phyloP scores from a whole-genome alignment of 2,888 invertebrate species.

The Drosophila ustulata region DNA sequence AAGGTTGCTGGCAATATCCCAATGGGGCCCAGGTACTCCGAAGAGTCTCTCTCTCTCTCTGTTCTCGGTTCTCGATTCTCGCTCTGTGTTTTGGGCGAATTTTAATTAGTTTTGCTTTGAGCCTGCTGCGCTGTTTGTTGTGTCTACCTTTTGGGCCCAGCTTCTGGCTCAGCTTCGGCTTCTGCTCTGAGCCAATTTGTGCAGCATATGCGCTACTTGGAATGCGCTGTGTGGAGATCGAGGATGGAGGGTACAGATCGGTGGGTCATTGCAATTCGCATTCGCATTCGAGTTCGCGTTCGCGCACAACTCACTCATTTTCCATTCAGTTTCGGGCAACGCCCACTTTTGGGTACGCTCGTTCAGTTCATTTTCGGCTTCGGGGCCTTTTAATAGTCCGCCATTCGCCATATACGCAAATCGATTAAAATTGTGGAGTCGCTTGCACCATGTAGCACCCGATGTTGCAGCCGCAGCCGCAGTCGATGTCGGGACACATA shows the following conservation, averaged over 20 bases:
- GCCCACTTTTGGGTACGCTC: slow-evolving; percentile 82
- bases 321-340: slow-evolving; percentile 83
- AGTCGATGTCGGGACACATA: slow-evolving; percentile 62
- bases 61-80: slow-evolving; percentile 9
- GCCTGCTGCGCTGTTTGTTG: slow-evolving; percentile 43
- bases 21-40: slow-evolving; percentile 40
- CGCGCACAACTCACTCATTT: slow-evolving; percentile 80
- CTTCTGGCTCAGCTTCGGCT: slow-evolving; percentile 26
- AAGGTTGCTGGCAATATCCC: slow-evolving; percentile 66
- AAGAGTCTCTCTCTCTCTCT: slow-evolving; percentile 7
- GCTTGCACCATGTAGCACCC: slow-evolving; percentile 41
- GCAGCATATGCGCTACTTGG: slow-evolving; percentile 80
- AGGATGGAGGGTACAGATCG: background rate
- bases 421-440: slow-evolving; percentile 83
- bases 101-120: slow-evolving; percentile 84
- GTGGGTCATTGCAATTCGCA: slow-evolving; percentile 48
- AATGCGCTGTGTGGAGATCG: slow-evolving; percentile 52
- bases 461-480: slow-evolving; percentile 13
- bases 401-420: slow-evolving; percentile 82
- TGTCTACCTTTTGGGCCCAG: slow-evolving; percentile 32
- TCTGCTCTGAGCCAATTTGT: slow-evolving; percentile 48
- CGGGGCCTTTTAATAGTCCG: slow-evolving; percentile 74
- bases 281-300: slow-evolving; percentile 17
- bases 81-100: slow-evolving; percentile 81
- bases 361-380: slow-evolving; percentile 77